phyloP scores from a whole-genome alignment of 2,888 invertebrate genomes.

The Seira musarum region DNA sequence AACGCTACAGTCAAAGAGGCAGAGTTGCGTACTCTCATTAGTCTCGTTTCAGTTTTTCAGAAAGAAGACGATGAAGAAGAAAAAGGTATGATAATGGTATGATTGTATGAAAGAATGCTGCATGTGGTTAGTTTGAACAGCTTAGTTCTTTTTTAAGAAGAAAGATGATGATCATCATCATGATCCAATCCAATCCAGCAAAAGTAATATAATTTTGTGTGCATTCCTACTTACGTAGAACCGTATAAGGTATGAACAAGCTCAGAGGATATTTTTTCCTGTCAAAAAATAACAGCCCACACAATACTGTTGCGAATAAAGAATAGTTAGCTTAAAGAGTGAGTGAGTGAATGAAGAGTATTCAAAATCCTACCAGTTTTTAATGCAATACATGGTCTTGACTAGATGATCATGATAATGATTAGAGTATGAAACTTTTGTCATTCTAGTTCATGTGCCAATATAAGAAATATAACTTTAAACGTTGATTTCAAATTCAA shows the following conservation, averaged over 20 bases:
- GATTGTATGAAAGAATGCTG: neutral
- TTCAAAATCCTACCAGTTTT: constrained; percentile 15
- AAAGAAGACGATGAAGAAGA: neutral
- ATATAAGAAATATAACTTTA: too few relatives aligned
- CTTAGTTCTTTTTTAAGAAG: constrained; percentile 12
- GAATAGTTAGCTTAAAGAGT: constrained; percentile 7
- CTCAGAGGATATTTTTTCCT: constrained; percentile 21
- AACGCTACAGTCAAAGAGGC: neutral
- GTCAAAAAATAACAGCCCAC: constrained; percentile 37
- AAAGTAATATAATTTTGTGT: constrained; percentile 15
- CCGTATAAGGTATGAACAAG: constrained; percentile 49
- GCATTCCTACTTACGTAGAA: constrained; percentile 7
- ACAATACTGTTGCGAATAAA: constrained; percentile 7
- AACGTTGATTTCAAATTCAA: too few relatives aligned
- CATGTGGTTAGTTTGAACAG: neutral
- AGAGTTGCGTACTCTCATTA: constrained; percentile 1
- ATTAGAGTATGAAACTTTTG: neutral
- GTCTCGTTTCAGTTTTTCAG: neutral
- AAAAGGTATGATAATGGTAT: too few relatives aligned
- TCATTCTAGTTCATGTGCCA: neutral
- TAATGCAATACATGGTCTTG: neutral
- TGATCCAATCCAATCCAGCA: constrained; percentile 8
- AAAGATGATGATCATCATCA: constrained; percentile 6
- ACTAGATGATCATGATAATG: neutral
- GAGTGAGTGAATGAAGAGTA: constrained; percentile 6